A percentile compares a stretch with the other conserved stretches of the same genome.
Evolutionary conservation across 2,888 invertebrate species (phyloP).

Genomic region (Tiliacea aurago): DNA sequence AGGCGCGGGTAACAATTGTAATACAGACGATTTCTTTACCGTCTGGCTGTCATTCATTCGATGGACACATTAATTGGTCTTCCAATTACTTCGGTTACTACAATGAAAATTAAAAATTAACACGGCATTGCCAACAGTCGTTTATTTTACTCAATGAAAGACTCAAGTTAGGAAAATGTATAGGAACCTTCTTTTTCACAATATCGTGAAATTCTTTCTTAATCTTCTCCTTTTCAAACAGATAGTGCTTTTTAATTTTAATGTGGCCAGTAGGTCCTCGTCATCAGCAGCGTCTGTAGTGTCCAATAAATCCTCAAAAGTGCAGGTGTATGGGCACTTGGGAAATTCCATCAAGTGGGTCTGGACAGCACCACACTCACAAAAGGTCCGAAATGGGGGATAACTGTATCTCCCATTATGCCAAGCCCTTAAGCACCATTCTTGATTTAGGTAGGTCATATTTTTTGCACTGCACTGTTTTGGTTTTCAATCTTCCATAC

Average conservation of each 20-base stretch:
- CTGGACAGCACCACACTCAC: no score
- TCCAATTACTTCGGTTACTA: constrained; percentile 19
- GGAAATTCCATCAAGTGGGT: neutral
- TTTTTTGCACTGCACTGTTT: constrained; percentile 7
- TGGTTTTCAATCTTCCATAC: neutral
- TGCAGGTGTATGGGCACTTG: neutral
- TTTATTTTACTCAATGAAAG: neutral
- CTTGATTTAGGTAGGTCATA: neutral
- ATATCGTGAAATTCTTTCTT: neutral
- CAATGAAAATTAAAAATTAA: neutral
- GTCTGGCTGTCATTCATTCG: constrained; percentile 31
- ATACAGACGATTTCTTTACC: constrained; percentile 29
- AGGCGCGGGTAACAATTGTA: no score
- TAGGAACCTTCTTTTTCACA: neutral
- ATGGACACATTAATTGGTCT: constrained; percentile 39
- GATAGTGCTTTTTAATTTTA: neutral
- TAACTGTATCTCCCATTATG: no score
- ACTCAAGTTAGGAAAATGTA: neutral
- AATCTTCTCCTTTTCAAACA: neutral
- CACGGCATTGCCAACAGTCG: neutral
- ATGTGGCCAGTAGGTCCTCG: neutral
- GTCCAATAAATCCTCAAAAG: neutral
- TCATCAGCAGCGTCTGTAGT: neutral
- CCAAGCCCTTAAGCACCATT: neutral
- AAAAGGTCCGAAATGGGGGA: no score